phyloP scores from a whole-genome alignment of 2,888 invertebrate genomes.

The Cerastis leucographa region DNA sequence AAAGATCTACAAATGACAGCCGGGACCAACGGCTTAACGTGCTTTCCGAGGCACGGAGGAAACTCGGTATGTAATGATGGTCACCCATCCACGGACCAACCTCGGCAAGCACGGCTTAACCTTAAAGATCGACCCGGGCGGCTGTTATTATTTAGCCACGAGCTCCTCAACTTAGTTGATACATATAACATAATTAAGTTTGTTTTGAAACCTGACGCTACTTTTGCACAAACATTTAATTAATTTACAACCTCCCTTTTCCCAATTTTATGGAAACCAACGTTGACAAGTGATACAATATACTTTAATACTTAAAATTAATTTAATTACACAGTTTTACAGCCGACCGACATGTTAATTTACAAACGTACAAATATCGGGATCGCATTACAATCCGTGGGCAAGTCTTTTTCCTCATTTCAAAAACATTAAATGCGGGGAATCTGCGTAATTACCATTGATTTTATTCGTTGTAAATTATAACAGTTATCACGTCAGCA shows the following conservation, averaged over 20 bases:
- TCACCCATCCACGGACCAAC: too few relatives aligned
- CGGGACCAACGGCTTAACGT: too few relatives aligned
- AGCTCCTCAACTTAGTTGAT: too few relatives aligned
- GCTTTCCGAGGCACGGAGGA: too few relatives aligned
- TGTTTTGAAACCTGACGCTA: background rate
- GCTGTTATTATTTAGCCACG: too few relatives aligned
- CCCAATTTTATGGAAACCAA: conserved; percentile 21
- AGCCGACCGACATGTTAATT: conserved; percentile 43
- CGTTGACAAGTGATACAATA: conserved; percentile 44
- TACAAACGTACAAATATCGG: conserved; percentile 36
- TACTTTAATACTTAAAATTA: conserved; percentile 24
- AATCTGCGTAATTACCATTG: conserved; percentile 45
- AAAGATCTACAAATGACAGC: too few relatives aligned
- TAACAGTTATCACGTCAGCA: conserved; percentile 42
- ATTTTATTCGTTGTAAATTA: conserved; percentile 46
- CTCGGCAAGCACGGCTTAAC: too few relatives aligned
- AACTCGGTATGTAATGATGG: too few relatives aligned
- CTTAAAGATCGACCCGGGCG: too few relatives aligned
- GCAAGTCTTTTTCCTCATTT: conserved; percentile 56
- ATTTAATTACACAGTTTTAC: conserved; percentile 43
- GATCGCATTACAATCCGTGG: conserved; percentile 33
- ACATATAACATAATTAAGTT: background rate
- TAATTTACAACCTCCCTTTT: background rate
- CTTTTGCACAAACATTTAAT: background rate
- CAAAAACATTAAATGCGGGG: conserved; percentile 40